Base-by-base conservation (phyloP, 2,113 vertebrate species). In the Sinocyclocheilus anshuiensis region DNA sequence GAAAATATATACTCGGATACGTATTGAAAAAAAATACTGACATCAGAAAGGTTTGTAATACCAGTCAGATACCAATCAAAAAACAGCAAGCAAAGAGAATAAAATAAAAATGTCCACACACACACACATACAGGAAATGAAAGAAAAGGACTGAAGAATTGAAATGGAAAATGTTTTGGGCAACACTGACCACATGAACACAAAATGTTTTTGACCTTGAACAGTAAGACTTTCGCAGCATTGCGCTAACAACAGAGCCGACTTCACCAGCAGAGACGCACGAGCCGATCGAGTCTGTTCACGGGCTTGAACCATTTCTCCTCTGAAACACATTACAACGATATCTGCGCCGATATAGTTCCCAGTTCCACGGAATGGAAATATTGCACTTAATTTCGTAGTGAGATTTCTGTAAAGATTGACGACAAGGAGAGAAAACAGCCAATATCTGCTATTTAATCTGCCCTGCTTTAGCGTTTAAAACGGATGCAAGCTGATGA, bases 1-100 rank as follows among this genome's bases (percentile, higher is more conserved):
- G 92, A 89, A 93, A 95, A 95, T 93, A 95, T 95, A 94, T 92
- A 95, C 93, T 93, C 84, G 87, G 91, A 80, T 90, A 92, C 91
- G 90, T 87, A 93, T 90, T 89, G 12, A 53, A 50, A 81, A 94
- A 33, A 50, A 77, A 94, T 91, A 93, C 91, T 92, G 92, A 92
- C 86, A 89, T 85, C 16, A 91, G 74, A 93, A 91, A 92, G 87
- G 87, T 86, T 88, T 88, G 90, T 89, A 65, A 84, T 89, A 93
- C 92, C 84, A 93, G 85, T 89, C 74, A 65, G 89, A 84, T 88
- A 50, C 80, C 80, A 82, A 50, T 53, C 16, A 33, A 6, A 89
- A 39, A 89, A 86, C 87, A 88, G 77, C 84, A 90, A 91, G 80
- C 71, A 90, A 87, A 89, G 87, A 88, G 87, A 89, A 84, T 33